phyloP scores from a whole-genome alignment of 2,113 vertebrate species.

The Rhagologus leucostigma region DNA sequence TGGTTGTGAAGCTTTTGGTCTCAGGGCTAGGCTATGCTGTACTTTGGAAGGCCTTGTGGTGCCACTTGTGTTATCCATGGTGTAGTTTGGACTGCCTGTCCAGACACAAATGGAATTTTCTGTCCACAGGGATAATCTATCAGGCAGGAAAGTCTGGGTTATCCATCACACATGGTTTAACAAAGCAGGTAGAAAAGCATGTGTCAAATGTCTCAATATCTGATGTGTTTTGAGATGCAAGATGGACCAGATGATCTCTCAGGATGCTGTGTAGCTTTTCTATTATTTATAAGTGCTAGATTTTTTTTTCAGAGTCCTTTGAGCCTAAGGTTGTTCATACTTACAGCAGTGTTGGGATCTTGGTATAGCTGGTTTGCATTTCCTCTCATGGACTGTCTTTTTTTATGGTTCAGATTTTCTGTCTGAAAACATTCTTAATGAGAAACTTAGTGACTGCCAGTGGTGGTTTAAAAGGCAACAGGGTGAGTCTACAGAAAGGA shows the following conservation, averaged over 20 bases:
- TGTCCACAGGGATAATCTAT: not conserved
- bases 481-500: not conserved
- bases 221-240: not conserved
- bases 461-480: not conserved
- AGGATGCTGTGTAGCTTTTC: not conserved
- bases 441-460: not conserved
- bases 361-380: not conserved
- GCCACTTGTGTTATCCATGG: not conserved
- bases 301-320: not conserved
- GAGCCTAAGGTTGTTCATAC: not conserved
- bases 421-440: not conserved
- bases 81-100: not conserved
- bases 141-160: not conserved
- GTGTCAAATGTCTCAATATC: not conserved
- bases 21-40: not conserved
- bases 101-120: not conserved
- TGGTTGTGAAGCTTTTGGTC: not conserved
- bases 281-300: not conserved
- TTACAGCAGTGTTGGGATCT: not conserved
- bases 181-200: not conserved
- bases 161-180: not conserved
- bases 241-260: not conserved
- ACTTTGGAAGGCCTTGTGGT: not conserved
- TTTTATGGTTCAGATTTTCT: not conserved
- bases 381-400: not conserved